Base-by-base conservation (phyloP, 2,797 vertebrate genomes). In the Sebastes trivittatus region DNA sequence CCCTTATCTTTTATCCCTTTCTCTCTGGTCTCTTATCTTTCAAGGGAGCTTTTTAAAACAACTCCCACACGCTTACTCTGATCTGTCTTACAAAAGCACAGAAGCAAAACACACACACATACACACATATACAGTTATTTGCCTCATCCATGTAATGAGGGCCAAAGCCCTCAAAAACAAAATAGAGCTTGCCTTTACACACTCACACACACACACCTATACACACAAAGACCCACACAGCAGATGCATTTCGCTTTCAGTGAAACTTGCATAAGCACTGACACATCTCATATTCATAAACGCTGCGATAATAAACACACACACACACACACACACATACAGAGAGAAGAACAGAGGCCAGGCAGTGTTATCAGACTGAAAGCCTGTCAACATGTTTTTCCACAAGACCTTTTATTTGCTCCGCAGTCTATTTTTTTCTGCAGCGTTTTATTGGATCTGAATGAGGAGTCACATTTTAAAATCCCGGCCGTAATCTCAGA, bases 381-480 rank as follows among this genome's bases (percentile, higher is more conserved):
- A 83, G 72, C 90, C 73, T 80, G 72, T 89, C 80, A 87, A 87
- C 84, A 82, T 90, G 73, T 87, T 93, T 88, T 89, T 84, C 75
- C 66, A 81, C 58, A 22, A 75, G 67, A 80, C 67, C 81, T 78
- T 83, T 82, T 86, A 85, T 89, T 91, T 86, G 52, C 81, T 80
- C 81, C 7, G 23, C 62, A n/a, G 72, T 82, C 67, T 82, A 56
- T 87, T 82, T 83, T 77, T 85, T 72, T 73, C 72, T 73, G 70
- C 70, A 34, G 62, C 25, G 38, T 72, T 90, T 90, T 85, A 90
- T 87, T 85, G 80, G 75, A 83, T 87, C 75, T 42, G 82, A 84
- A 88, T 62, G 75, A 83, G 76, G 80, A 81, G 78, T 77, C 82
- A 36, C 71, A 76, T 88, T 82, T 86, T 83, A 67, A 81, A 86